Evolutionary conservation across 2,113 vertebrate genomes (phyloP).

Genomic region (Labrus mixtus): DNA sequence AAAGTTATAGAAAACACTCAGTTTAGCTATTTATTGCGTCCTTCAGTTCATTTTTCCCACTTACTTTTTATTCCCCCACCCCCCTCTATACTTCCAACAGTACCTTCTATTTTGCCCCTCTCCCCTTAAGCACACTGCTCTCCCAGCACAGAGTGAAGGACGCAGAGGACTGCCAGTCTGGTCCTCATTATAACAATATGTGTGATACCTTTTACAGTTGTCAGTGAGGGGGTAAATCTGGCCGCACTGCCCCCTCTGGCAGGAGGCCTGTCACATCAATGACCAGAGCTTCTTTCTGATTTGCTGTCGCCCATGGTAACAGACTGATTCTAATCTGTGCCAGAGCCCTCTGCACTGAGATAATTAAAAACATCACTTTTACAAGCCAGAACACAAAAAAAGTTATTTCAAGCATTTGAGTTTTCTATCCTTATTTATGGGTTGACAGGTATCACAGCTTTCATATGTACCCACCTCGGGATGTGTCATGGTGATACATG

Average conservation of each 20-base stretch:
- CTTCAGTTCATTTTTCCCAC: constrained; percentile 11
- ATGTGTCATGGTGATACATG: constrained; percentile 47
- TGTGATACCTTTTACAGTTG: constrained; percentile 84
- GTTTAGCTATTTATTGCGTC: neutral
- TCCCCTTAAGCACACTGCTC: constrained; percentile 14
- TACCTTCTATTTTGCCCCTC: neutral
- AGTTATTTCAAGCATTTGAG: neutral
- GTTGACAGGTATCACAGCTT: constrained; percentile 39
- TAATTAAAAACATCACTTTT: constrained; percentile 74
- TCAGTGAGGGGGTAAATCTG: constrained; percentile 76
- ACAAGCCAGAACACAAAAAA: constrained; percentile 37
- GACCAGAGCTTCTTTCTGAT: constrained; percentile 75
- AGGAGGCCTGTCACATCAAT: constrained; percentile 78
- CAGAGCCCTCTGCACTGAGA: constrained; percentile 51
- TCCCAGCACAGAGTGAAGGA: constrained; percentile 66
- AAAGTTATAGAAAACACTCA: neutral
- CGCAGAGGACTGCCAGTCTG: constrained; percentile 65
- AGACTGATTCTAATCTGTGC: constrained; percentile 75
- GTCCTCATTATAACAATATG: constrained; percentile 84
- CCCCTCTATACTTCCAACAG: neutral
- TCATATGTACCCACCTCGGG: constrained; percentile 21
- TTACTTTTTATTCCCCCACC: neutral
- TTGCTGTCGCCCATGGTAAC: constrained; percentile 75
- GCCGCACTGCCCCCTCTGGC: constrained; percentile 72
- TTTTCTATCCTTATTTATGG: neutral